Evolutionary conservation across 2,888 invertebrate genomes (phyloP), one percentile per base, ranked within the genome.

Genomic region (Heteromyza rotundicornis): DNA sequence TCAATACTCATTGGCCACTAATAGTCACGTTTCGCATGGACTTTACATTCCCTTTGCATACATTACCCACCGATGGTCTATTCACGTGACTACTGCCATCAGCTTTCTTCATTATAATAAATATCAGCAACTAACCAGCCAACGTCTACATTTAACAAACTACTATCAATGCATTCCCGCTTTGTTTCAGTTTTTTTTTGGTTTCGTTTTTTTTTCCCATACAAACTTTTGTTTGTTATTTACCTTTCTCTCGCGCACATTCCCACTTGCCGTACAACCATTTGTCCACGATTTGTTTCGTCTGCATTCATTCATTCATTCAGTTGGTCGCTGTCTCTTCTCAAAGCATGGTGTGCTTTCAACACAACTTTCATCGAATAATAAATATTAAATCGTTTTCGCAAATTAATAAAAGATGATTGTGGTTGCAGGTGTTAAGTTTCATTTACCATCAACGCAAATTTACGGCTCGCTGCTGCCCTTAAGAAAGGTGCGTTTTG

Each of bases 401-500:
- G 2, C 7, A 8, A 47, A 19, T 20, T 19, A 47, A 19, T 36
- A 64, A 61, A 65, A 63, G 79, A 87, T 87, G 87, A 86, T 87
- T 78, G 82, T 87, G 52, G 85, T 86, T 71, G 86, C 86, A 64
- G 87, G 87, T 77, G 84, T 87, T 65, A 84, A 85, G 63, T 82
- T 88, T 64, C 89, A 87, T 80, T 84, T 87, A 74, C 86, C 86
- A 54, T 85, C 66, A 50, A 64, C 72, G 52, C 60, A 67, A 56
- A 70, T 72, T 66, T 75, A 75, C 64, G 74, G 68, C 60, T 74
- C 74, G 32, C 67, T 75, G 23, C 68, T 72, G 64, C 77, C 78
- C 22, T 60, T 78, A n/a, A 69, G 73, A 68, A 67, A 74, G 23
- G 78, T 78, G 73, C 68, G 20, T 59, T n/a, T n/a, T n/a, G n/a